Base-by-base conservation (phyloP, 2,797 vertebrate species). In the Onychomys arenicola region DNA sequence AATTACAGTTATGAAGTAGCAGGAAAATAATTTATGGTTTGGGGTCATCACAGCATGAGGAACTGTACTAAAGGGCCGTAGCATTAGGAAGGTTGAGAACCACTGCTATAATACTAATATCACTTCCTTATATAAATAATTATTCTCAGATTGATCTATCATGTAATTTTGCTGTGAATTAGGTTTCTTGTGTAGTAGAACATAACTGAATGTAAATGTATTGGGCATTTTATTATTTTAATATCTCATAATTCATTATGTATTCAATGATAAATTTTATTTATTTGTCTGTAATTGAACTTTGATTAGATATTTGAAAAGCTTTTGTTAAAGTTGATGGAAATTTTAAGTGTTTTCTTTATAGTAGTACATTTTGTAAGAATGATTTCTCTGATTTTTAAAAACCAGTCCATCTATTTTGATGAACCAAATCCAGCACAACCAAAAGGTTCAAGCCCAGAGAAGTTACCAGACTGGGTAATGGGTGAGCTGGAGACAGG, bases 351-450 rank as follows among this genome's bases (percentile, higher is more conserved):
- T 89, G 83, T 97, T 14, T 85, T 93, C 11, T 93, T 97, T 52
- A 80, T 85, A 89, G 96, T 97, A 57, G 96, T 97, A 57, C 25
- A 55, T 97, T 96, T 96, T 95, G 43, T 96, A 96, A 96, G 71
- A 93, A 86, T 97, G 88, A 94, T 93, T 96, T 97, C 82, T 97
- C 61, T 96, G 46, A 97, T 96, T 97, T 98, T 98, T 61, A 98
- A 98, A 76, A 75, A 97, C 98, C 97, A 99, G 99, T 99, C 99
- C 16, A 99, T 99, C 98, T 99, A 99, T 98, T 99, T 99, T 97
- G 99, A 99, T 88, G 99, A 99, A 87, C 99, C 99, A 23, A 98
- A 98, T 98, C 97, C 97, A 65, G 91, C 97, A 71, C 97, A 57
- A 73, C 34, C 92, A 16, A 89, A 2, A 92, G 98, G 93, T 77